Evolutionary conservation across 2,113 vertebrate species (phyloP).

Genomic region (Nothobranchius furzeri): DNA sequence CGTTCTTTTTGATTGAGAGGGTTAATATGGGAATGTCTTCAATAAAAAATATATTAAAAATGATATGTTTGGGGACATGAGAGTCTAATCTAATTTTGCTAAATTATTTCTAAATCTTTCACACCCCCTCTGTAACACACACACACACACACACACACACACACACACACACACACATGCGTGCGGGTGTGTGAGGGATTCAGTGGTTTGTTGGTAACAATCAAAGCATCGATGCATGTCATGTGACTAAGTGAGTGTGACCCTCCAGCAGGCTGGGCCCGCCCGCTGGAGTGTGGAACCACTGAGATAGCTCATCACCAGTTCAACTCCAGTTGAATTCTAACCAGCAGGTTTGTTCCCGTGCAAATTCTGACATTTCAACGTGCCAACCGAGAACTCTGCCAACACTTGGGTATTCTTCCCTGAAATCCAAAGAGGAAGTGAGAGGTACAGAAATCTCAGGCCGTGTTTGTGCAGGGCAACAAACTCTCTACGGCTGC

Average conservation of each 20-base stretch:
- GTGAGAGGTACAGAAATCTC: background rate
- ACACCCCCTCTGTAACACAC: background rate
- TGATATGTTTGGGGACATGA: too few species aligned
- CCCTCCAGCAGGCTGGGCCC: slow-evolving; percentile 40
- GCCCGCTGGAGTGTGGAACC: slow-evolving; percentile 60
- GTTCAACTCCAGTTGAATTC: slow-evolving; percentile 67
- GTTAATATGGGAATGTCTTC: too few species aligned
- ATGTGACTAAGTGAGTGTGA: slow-evolving; percentile 59
- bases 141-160: slow-evolving; percentile 20
- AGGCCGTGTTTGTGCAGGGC: background rate
- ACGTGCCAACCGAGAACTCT: slow-evolving; percentile 71
- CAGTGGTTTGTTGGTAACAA: slow-evolving; percentile 49
- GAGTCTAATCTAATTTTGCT: too few species aligned
- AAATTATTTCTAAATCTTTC: too few species aligned
- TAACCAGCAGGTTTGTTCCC: slow-evolving; percentile 73
- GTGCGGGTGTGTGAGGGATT: slow-evolving; percentile 7
- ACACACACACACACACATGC: slow-evolving; percentile 21
- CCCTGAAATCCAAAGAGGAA: slow-evolving; percentile 1
- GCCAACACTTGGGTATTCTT: slow-evolving; percentile 55
- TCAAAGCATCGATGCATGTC: slow-evolving; percentile 63
- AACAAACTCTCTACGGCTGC: too few species aligned
- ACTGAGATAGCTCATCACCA: slow-evolving; percentile 67
- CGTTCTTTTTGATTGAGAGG: too few species aligned
- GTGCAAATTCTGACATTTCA: slow-evolving; percentile 84
- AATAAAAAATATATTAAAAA: too few species aligned